Evolutionary conservation across 1,140 invertebrate species (phyloP).

Genomic region (Macrobrachium rosenbergii): DNA sequence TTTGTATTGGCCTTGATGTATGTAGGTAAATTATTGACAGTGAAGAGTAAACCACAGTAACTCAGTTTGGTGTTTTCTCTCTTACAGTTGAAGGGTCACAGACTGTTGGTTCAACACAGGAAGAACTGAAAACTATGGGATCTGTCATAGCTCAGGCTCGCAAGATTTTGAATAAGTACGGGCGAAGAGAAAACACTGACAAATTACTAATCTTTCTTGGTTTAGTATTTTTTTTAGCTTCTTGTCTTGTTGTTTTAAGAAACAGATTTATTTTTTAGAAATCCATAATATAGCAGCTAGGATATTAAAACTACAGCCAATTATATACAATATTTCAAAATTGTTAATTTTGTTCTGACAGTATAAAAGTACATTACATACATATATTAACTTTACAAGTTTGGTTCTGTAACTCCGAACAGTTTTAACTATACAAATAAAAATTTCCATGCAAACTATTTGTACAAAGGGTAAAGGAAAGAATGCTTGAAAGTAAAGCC

Average conservation of each 20-base stretch:
- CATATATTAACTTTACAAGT: too few relatives aligned
- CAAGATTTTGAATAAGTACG: conserved; percentile 94
- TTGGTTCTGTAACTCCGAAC: too few relatives aligned
- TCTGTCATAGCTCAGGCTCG: conserved; percentile 89
- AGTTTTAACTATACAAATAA: too few relatives aligned
- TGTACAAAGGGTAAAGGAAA: too few relatives aligned
- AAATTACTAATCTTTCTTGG: conserved; percentile 92
- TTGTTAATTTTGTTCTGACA: too few relatives aligned
- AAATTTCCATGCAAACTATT: too few relatives aligned
- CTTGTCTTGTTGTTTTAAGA: conserved; percentile 82
- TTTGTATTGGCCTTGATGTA: too few relatives aligned
- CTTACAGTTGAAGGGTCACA: conserved; percentile 70
- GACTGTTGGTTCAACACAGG: conserved; percentile 78
- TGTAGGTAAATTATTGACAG: too few relatives aligned
- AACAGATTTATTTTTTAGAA: conserved; percentile 63
- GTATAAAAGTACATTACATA: too few relatives aligned
- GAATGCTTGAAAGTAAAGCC: too few relatives aligned
- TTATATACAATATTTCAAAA: too few relatives aligned
- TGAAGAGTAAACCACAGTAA: too few relatives aligned
- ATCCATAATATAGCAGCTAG: background rate
- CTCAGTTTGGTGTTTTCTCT: background rate
- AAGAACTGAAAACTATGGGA: conserved; percentile 88
- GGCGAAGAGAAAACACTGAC: conserved; percentile 92
- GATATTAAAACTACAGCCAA: background rate
- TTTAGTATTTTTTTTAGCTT: conserved; percentile 91